Percentiles rank a stretch among this genome's conserved stretches.
Evolutionary conservation across 1,140 invertebrate species (phyloP).

Genomic region (Eriosoma lanigerum): DNA sequence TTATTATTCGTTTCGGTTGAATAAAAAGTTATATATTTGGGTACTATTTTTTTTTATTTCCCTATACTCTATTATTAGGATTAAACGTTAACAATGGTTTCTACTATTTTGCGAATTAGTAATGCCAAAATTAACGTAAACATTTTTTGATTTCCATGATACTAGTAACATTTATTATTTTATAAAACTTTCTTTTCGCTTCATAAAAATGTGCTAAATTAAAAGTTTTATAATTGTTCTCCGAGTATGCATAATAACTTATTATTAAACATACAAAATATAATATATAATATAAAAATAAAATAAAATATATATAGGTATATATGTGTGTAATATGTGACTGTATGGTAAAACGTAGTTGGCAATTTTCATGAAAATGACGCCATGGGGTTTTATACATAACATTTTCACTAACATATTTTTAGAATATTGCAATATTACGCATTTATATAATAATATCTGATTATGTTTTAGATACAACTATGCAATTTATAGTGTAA

Average conservation of each 20-base stretch:
- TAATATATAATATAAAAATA: neutral
- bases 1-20: too few relatives aligned
- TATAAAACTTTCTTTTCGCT: neutral
- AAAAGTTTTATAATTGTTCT: neutral
- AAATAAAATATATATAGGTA: neutral
- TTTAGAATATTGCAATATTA: neutral
- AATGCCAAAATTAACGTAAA: neutral
- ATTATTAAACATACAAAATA: neutral
- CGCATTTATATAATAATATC: neutral
- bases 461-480: slow-evolving; percentile 11
- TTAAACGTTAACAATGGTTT: slow-evolving; percentile 24
- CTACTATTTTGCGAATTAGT: neutral
- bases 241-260: neutral
- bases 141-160: neutral
- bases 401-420: neutral
- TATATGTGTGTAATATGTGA: too few relatives aligned
- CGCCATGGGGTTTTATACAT: neutral
- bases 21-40: neutral
- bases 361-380: slow-evolving; percentile 30
- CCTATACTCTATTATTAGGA: too few relatives aligned
- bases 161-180: too few relatives aligned
- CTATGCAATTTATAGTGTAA: neutral
- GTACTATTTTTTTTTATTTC: neutral
- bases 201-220: neutral
- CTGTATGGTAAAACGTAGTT: neutral